These are phyloP conservation scores for Coendou prehensilis DNA, from an alignment of 2,797 vertebrate genomes.

Conservation along the genomic window DNA sequence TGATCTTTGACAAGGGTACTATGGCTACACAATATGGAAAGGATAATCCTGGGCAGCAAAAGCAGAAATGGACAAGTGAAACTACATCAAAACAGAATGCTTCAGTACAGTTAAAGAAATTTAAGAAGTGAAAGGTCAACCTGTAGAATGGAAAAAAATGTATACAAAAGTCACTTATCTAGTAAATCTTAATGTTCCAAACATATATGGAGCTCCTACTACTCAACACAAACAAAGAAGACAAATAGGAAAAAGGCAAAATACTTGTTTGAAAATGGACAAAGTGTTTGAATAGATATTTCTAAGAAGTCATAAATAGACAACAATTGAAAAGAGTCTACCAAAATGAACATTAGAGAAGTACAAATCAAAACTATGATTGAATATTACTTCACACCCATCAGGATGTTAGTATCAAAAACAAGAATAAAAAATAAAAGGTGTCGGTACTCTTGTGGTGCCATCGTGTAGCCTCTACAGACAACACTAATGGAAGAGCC, in stretches of 20 bases:
- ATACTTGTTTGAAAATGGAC: neutral
- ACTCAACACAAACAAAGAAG: neutral
- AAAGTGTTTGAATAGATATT: neutral
- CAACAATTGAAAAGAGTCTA: neutral
- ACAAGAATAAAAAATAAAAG: neutral
- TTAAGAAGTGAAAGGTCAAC: neutral
- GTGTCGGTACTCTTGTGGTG: neutral
- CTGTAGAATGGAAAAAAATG: neutral
- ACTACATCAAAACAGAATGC: neutral
- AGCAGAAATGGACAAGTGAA: neutral
- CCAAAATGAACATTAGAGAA: neutral
- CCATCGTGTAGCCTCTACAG: neutral
- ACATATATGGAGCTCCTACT: neutral
- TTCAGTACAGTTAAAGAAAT: neutral
- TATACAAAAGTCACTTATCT: too few species aligned
- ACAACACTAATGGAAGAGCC: too few species aligned
- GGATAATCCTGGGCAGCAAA: neutral
- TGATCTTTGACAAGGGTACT: neutral
- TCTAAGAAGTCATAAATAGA: neutral
- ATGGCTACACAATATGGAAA: neutral
- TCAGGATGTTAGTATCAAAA: neutral
- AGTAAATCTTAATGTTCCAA: neutral
- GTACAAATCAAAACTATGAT: neutral
- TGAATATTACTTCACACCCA: neutral
- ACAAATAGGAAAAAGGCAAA: neutral